Evolutionary conservation across 2,797 vertebrate species (phyloP), one percentile per base, ranked within the genome.

Genomic region (Ataeniobius toweri): DNA sequence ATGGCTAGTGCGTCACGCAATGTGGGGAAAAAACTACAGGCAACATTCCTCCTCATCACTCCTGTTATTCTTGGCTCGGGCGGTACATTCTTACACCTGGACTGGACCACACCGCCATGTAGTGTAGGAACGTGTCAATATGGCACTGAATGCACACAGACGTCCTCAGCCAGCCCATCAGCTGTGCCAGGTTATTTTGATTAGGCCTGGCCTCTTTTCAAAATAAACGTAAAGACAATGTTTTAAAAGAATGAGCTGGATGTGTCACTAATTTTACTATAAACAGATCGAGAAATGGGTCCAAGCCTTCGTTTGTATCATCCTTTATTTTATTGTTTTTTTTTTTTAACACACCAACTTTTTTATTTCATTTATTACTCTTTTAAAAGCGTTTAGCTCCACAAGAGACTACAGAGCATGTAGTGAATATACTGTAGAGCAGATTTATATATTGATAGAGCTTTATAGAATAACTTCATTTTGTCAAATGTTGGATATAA

Each of bases 1-100:
- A 83, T 12, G 75, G 63, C 74, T 67, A 69, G 82, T 76, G 83
- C 70, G 80, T 89, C 90, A 89, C 80, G 75, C 4, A 31, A 61
- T 61, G 58, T 59, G 55, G 31, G 39, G 53, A 77, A 20, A 20
- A 76, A 72, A 73, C 56, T 75, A 51, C 20, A 77, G 77, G 79
- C 80, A 74, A 85, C 88, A 92, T 91, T 90, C 90, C 84, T 83
- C 75, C 67, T 82, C 86, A 85, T 87, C 80, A 83, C 67, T 79
- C 78, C 41, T 93, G 90, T 94, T 94, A 65, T 92, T 93, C 84
- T 93, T 93, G 93, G 92, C 90, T 6, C 70, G 20, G 10, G 36
- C 2, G 41, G 55, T 0, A 55, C 88, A 92, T 93, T 93, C 88
- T 91, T 82, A 88, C 89, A 92, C 89, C 89, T 92, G 90, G 84